Conservation (phyloP, 1,140 invertebrate genomes). For the Cydia splendana region DNA sequence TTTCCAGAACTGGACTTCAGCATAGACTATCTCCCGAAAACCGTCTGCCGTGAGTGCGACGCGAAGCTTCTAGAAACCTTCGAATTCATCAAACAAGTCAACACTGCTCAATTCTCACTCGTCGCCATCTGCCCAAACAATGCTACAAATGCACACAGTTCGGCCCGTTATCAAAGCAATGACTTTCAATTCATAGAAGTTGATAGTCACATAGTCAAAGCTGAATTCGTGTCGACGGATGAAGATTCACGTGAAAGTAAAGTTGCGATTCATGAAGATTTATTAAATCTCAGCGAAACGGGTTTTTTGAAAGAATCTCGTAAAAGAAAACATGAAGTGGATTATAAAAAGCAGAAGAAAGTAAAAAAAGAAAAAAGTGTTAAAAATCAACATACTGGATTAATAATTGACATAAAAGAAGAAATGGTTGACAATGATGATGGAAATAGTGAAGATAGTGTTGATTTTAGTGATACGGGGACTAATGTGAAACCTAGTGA, state of each 20-base stretch:
- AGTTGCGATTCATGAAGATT: not conserved
- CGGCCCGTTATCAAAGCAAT: not conserved
- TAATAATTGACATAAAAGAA: not conserved
- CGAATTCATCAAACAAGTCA: constrained; percentile 5
- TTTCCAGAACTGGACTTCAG: not conserved
- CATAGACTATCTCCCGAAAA: not conserved
- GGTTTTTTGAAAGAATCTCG: not conserved
- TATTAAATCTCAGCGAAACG: not conserved
- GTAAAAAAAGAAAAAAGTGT: not conserved
- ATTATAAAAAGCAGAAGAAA: not conserved
- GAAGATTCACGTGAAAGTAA: not conserved
- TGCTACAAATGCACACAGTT: not conserved
- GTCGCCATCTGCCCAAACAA: not conserved
- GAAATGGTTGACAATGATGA: not conserved
- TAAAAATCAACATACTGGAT: too few species aligned
- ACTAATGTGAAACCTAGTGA: not conserved
- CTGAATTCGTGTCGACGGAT: not conserved
- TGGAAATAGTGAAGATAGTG: not conserved
- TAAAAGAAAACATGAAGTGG: not conserved
- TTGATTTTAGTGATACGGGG: not conserved
- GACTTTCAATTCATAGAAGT: not conserved
- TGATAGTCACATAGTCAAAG: not conserved
- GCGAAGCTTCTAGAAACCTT: not conserved
- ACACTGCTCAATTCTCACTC: not conserved
- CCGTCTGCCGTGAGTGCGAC: not conserved